Conservation (phyloP, 2,888 invertebrate genomes). For the Corbicula japonica region DNA sequence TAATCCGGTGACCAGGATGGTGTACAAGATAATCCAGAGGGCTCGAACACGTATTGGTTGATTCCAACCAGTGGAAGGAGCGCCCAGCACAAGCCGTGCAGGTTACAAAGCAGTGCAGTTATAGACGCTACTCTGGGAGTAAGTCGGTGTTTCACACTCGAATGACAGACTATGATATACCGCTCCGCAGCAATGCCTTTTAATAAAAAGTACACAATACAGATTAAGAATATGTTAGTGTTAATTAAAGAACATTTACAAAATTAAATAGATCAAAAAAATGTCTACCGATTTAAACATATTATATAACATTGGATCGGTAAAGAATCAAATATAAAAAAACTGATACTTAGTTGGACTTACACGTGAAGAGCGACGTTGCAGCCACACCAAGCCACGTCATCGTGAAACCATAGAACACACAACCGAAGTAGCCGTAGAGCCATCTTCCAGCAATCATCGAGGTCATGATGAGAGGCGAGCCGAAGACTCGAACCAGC, state of each 20-base stretch:
- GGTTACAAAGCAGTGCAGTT: background rate
- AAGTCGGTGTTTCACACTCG: background rate
- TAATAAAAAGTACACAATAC: too few relatives aligned
- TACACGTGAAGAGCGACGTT: conserved; percentile 12
- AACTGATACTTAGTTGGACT: background rate
- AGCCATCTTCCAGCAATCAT: conserved; percentile 15
- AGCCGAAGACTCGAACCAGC: background rate
- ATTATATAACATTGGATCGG: too few relatives aligned
- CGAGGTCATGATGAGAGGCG: conserved; percentile 6
- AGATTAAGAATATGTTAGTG: too few relatives aligned
- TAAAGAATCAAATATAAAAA: too few relatives aligned
- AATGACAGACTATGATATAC: conserved; percentile 16
- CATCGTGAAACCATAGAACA: conserved; percentile 13
- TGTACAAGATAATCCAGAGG: conserved; percentile 27
- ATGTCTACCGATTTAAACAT: too few relatives aligned
- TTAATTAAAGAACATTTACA: too few relatives aligned
- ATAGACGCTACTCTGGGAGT: background rate
- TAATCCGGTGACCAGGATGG: conserved; percentile 26
- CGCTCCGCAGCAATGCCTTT: conserved; percentile 18
- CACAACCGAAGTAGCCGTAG: conserved; percentile 2
- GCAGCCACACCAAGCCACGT: conserved; percentile 10
- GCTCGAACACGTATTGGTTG: conserved; percentile 28
- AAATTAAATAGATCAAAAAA: too few relatives aligned
- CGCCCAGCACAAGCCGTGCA: conserved; percentile 30
- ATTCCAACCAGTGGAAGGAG: conserved; percentile 7